A percentile compares a stretch with the other conserved stretches of the same genome.
These are phyloP conservation scores for Dicyrtoma fusca DNA, from an alignment of 2,888 invertebrate species.

Conservation along the genomic window DNA sequence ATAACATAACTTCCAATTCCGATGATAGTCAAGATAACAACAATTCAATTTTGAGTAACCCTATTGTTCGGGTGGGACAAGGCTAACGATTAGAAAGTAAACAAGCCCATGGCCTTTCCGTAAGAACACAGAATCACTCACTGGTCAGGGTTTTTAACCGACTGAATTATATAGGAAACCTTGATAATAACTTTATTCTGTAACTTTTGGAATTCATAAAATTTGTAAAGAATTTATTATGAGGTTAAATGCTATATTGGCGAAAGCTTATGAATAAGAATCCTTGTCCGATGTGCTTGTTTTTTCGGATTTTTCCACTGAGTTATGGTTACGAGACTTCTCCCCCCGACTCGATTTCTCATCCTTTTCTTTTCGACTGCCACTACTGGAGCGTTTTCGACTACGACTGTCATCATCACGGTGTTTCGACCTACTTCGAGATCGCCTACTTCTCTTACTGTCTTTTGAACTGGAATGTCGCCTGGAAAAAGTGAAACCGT, in stretches of 20 bases:
- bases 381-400: constrained; percentile 40
- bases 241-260: not conserved
- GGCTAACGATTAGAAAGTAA: too few relatives aligned
- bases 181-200: too few relatives aligned
- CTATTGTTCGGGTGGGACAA: too few relatives aligned
- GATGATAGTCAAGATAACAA: too few relatives aligned
- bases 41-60: too few relatives aligned
- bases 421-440: constrained; percentile 43
- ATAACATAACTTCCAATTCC: too few relatives aligned
- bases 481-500: constrained; percentile 4
- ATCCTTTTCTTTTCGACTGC: constrained; percentile 40
- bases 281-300: constrained; percentile 22
- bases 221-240: not conserved
- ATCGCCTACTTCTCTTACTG: constrained; percentile 43
- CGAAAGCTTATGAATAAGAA: constrained; percentile 1
- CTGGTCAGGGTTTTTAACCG: too few relatives aligned
- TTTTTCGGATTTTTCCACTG: constrained; percentile 17
- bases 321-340: constrained; percentile 13
- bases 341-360: constrained; percentile 15
- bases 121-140: too few relatives aligned
- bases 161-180: too few relatives aligned
- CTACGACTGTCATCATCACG: constrained; percentile 36
- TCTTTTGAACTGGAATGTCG: constrained; percentile 30
- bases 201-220: constrained; percentile 17
- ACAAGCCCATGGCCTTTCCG: too few relatives aligned